Evolutionary conservation across 2,797 vertebrate species (phyloP).

Genomic region (Rhynchotus rufescens): DNA sequence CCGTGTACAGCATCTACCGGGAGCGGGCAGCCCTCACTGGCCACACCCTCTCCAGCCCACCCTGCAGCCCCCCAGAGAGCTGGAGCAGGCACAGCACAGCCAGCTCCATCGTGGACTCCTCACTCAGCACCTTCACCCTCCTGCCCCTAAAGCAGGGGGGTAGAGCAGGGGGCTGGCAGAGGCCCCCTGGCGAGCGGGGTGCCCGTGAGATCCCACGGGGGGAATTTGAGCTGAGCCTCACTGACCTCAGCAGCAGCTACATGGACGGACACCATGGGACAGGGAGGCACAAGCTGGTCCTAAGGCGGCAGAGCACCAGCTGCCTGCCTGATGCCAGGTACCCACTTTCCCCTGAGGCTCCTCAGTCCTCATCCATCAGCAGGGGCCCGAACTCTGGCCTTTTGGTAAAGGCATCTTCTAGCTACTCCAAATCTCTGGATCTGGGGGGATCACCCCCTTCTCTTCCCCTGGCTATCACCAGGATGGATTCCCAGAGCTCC

Average conservation of each 20-base stretch:
- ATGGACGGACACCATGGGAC: conserved; percentile 19
- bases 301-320: conserved; percentile 81
- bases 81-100: conserved; percentile 76
- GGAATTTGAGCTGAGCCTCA: conserved; percentile 76
- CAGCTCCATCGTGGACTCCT: conserved; percentile 91
- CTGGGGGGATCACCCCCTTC: conserved; percentile 60
- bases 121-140: conserved; percentile 91
- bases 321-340: conserved; percentile 74
- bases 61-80: conserved; percentile 68
- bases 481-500: conserved; percentile 78
- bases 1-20: conserved; percentile 92
- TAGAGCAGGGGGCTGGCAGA: conserved; percentile 51
- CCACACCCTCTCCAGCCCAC: conserved; percentile 48
- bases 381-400: conserved; percentile 78
- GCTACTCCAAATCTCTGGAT: conserved; percentile 78
- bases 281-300: conserved; percentile 40
- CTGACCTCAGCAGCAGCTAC: conserved; percentile 62
- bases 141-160: conserved; percentile 78
- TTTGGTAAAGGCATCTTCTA: conserved; percentile 80
- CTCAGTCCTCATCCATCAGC: conserved; percentile 52
- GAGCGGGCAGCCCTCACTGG: conserved; percentile 78
- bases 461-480: conserved; percentile 8
- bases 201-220: conserved; percentile 69
- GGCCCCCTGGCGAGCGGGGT: conserved; percentile 55
- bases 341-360: conserved; percentile 62